Evolutionary conservation across 1,140 invertebrate genomes (phyloP), one percentile per base, ranked within the genome.

Genomic region (Melipona quadrifasciata): DNA sequence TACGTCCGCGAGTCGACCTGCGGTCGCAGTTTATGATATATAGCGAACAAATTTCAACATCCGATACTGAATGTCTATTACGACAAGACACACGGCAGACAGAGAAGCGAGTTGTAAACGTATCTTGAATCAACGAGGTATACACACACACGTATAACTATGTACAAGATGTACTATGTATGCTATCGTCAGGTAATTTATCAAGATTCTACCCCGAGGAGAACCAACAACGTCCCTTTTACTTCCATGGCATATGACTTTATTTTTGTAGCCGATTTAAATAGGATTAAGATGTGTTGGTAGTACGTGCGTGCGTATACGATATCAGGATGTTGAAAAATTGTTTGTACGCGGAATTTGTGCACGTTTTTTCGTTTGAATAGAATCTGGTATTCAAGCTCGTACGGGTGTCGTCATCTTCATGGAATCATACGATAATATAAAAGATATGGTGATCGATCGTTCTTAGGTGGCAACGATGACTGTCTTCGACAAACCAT

Each of bases 1-100:
- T 97, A 97, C 86, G 96, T 97, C 0, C 94, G 96, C 64, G 97
- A 97, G 91, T 96, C 96, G 1, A 96, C 95, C 64, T 97, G 96
- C 87, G 95, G 95, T 57, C 96, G 89, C 31, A 89, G 90, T 85
- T 93, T 82, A 93, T 94, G 94, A 95, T 93, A 94, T 83, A 84
- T 34, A 55, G 72, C n/a, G 39, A 74, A 68, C 70, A 89, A 53
- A 68, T 89, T 90, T 86, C 88, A 90, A 82, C 90, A 92, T 73
- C 83, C 88, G 55, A 85, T 88, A 53, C 24, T 80, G 58, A 64
- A 82, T 34, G 24, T 89, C 64, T 78, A 84, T 53, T 39, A 84
- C 34, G 34, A 57, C 61, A 74, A 77, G 61, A 61, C 55, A 65
- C 78, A 82, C 24, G 21, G 24, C 71, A 85, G 47, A 65, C 65